Conservation (phyloP, 2,888 invertebrate species). For the Rotaria socialis region DNA sequence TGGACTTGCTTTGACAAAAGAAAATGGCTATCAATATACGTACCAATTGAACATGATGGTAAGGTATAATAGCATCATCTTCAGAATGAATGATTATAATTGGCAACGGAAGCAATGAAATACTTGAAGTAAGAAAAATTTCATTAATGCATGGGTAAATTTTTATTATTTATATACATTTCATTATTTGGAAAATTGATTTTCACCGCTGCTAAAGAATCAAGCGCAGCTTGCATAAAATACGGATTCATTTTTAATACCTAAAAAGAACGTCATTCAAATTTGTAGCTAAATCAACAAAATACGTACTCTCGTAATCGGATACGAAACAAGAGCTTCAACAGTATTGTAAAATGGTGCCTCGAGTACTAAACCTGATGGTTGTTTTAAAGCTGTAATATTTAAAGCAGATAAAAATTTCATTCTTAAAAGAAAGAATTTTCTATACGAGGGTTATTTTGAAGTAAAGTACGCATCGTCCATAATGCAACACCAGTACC, state of each 20-base stretch:
- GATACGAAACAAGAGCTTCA: slow-evolving; percentile 36
- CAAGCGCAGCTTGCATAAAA: slow-evolving; percentile 1
- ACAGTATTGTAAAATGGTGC: slow-evolving; percentile 44
- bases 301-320: neutral
- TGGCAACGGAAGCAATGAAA: neutral
- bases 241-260: neutral
- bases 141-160: neutral
- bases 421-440: neutral
- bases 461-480: neutral
- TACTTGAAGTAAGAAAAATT: neutral
- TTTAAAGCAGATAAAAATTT: neutral
- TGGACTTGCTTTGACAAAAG: neutral
- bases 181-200: slow-evolving; percentile 29
- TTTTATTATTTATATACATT: neutral
- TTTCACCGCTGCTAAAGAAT: neutral
- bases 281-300: neutral
- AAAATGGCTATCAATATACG: neutral
- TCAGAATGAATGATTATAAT: slow-evolving; percentile 43
- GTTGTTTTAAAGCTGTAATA: neutral
- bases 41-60: slow-evolving; percentile 36
- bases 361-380: slow-evolving; percentile 42
- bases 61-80: slow-evolving; percentile 46
- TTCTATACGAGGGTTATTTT: neutral
- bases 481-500: neutral
- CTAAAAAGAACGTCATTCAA: neutral